Conservation (phyloP, 2,888 invertebrate genomes). For the Conistra vaccinii region DNA sequence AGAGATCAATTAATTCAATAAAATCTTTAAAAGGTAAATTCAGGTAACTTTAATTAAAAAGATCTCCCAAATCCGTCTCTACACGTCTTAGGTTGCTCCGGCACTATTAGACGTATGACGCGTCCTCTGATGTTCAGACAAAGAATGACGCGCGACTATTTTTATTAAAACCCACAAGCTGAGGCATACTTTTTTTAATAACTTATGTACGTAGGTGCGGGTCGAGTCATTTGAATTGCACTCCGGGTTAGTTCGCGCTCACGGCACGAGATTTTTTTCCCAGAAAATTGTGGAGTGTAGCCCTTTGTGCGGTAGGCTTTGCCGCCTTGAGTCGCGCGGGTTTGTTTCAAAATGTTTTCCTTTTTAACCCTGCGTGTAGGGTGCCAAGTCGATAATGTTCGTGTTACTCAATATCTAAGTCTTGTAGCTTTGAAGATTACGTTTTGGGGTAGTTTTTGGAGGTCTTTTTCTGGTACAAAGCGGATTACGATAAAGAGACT, state of each 20-base stretch:
- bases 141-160: constrained; percentile 89
- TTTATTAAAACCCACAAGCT: constrained; percentile 89
- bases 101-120: constrained; percentile 86
- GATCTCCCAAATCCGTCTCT: constrained; percentile 77
- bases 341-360: constrained; percentile 73
- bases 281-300: constrained; percentile 84
- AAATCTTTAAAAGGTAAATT: not conserved
- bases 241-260: constrained; percentile 75
- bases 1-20: not conserved
- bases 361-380: constrained; percentile 53
- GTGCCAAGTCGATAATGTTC: constrained; percentile 47
- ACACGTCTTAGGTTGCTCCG: constrained; percentile 85
- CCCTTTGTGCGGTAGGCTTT: constrained; percentile 81
- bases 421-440: constrained; percentile 2
- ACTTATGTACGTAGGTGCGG: constrained; percentile 86
- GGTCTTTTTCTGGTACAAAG: not conserved
- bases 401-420: constrained; percentile 36
- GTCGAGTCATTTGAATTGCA: constrained; percentile 81
- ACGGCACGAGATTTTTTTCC: constrained; percentile 82
- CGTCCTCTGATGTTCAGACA: constrained; percentile 88
- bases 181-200: constrained; percentile 90
- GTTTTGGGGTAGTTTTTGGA: not conserved
- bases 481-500: not conserved
- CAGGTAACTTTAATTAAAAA: constrained; percentile 16
- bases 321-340: constrained; percentile 79